Evolutionary conservation across 2,113 vertebrate genomes (phyloP).

Genomic region (Pluvianellus socialis): DNA sequence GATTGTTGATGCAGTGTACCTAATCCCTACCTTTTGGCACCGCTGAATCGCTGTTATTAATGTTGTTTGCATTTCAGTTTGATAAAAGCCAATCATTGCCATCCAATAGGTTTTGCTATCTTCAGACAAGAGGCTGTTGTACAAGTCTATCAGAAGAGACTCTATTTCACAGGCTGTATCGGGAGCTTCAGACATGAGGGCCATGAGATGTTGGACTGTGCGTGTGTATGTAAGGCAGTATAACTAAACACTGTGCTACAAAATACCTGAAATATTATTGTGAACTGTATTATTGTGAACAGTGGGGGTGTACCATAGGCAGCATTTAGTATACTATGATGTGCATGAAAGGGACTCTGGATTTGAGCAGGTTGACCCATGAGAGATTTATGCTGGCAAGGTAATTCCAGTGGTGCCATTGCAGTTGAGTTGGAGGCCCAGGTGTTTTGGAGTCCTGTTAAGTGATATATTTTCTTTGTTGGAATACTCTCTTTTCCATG

Average conservation of each 20-base stretch:
- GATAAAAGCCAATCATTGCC: neutral
- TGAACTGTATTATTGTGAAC: too few species aligned
- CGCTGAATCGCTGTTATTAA: neutral
- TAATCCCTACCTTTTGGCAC: neutral
- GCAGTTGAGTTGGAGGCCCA: neutral
- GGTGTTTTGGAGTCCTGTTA: neutral
- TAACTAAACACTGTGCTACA: neutral
- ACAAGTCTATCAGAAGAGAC: neutral
- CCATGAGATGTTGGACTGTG: neutral
- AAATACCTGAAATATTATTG: neutral
- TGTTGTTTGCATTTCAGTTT: neutral
- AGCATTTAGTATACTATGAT: neutral
- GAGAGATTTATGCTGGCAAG: neutral
- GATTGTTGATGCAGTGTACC: neutral
- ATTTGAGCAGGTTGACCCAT: neutral
- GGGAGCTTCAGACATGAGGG: neutral
- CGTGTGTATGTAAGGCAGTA: neutral
- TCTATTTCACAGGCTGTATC: neutral
- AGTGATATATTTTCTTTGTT: slow-evolving; percentile 6
- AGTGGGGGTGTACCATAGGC: neutral
- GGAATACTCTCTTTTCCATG: neutral
- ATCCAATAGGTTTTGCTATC: neutral
- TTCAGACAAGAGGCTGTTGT: neutral
- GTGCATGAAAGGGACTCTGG: neutral
- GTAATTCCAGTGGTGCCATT: neutral